Conservation (phyloP, 2,888 invertebrate genomes). For the Trachelus tabidus region DNA sequence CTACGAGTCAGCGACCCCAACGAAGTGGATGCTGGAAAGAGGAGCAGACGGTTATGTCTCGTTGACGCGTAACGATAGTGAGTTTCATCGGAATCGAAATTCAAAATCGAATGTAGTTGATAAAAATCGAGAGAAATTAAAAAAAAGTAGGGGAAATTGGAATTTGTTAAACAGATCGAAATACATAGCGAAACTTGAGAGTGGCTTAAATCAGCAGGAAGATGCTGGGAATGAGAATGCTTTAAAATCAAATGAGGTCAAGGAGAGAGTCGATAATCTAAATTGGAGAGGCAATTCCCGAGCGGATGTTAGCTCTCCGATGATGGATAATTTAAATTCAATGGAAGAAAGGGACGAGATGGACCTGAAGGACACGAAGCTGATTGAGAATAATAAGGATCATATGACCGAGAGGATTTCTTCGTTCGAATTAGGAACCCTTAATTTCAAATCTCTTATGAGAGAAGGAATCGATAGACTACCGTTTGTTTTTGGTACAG, state of each 20-base stretch:
- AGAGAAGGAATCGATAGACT: neutral
- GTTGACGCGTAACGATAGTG: neutral
- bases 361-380: neutral
- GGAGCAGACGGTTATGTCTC: neutral
- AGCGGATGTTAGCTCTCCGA: neutral
- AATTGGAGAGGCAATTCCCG: neutral
- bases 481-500: neutral
- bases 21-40: neutral
- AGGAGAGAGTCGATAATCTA: neutral
- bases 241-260: neutral
- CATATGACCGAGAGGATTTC: neutral
- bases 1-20: slow-evolving; percentile 32
- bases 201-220: neutral
- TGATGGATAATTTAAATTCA: neutral
- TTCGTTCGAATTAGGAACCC: neutral
- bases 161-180: neutral
- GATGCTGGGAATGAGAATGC: neutral
- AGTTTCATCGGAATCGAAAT: neutral
- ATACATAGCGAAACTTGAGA: neutral
- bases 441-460: neutral
- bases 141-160: neutral
- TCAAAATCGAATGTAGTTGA: neutral
- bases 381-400: neutral
- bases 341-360: neutral
- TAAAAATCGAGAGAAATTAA: neutral